Evolutionary conservation across 2,888 invertebrate genomes (phyloP).

Genomic region (Eristalis pertinax): DNA sequence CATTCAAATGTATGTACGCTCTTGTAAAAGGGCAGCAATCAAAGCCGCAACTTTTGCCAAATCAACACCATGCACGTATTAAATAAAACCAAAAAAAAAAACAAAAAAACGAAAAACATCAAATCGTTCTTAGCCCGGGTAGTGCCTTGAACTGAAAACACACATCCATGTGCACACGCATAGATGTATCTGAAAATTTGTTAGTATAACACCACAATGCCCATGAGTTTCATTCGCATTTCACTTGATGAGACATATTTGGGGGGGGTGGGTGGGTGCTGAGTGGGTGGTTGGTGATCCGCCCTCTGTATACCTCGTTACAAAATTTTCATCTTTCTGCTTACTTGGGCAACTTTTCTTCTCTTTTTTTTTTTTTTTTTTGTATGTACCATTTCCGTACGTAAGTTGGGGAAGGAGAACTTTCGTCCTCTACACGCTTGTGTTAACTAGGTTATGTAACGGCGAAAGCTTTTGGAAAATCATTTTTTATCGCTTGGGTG

Average conservation of each 20-base stretch:
- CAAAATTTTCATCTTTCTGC: slow-evolving; percentile 3
- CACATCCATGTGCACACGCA: too few relatives aligned
- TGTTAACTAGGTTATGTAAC: slow-evolving; percentile 47
- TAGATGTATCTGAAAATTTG: too few relatives aligned
- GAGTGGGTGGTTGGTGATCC: too few relatives aligned
- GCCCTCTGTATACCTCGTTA: neutral
- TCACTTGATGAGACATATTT: neutral
- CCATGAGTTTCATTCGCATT: too few relatives aligned
- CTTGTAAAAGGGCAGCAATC: neutral
- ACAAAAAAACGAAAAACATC: too few relatives aligned
- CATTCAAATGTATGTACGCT: too few relatives aligned
- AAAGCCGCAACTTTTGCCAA: neutral
- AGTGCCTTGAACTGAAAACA: too few relatives aligned
- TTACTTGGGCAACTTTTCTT: slow-evolving; percentile 12
- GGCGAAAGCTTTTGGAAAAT: slow-evolving; percentile 47
- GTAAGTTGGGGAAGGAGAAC: slow-evolving; percentile 2
- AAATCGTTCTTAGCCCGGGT: too few relatives aligned
- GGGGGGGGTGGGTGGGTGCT: too few relatives aligned
- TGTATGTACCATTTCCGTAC: slow-evolving; percentile 4
- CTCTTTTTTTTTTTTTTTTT: too few relatives aligned
- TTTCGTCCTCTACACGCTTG: slow-evolving; percentile 8
- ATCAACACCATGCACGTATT: neutral
- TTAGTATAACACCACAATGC: too few relatives aligned
- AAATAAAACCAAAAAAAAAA: neutral
- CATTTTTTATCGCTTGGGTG: slow-evolving; percentile 38